Percentiles rank a stretch among this genome's conserved stretches.
Evolutionary conservation across 2,113 vertebrate genomes (phyloP).

Genomic region (Psettodes erumei): DNA sequence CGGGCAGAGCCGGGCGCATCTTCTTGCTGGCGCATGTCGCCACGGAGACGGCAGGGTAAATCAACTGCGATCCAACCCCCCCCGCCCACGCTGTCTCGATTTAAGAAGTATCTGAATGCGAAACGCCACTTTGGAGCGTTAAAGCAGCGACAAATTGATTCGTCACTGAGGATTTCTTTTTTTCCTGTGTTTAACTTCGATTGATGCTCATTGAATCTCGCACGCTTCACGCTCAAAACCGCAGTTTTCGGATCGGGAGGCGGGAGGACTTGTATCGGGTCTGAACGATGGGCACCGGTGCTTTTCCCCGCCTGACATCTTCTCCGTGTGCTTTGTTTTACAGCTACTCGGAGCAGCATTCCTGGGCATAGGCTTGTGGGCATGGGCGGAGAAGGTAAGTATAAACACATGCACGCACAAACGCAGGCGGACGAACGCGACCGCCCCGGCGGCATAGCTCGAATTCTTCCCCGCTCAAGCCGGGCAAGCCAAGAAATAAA

Average conservation of each 20-base stretch:
- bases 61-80: not conserved
- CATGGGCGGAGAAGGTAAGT: constrained; percentile 94
- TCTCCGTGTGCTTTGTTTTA: constrained; percentile 74
- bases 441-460: constrained; percentile 56
- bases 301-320: constrained; percentile 32
- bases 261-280: not conserved
- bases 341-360: constrained; percentile 93
- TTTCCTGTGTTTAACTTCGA: not conserved
- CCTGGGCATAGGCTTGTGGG: constrained; percentile 91
- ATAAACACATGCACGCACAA: constrained; percentile 51
- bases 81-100: not conserved
- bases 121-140: not conserved
- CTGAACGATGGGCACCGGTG: not conserved
- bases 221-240: not conserved
- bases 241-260: not conserved
- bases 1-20: no score
- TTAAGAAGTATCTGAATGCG: not conserved
- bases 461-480: constrained; percentile 50
- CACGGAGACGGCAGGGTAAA: constrained; percentile 3
- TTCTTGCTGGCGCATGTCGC: constrained; percentile 19
- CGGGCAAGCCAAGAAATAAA: no score
- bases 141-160: not conserved
- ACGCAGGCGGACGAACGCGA: constrained; percentile 10
- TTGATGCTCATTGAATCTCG: not conserved
- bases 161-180: not conserved